Evolutionary conservation across 1,140 invertebrate genomes (phyloP), one percentile per base, ranked within the genome.

Genomic region (Leptonema lineaticorne): DNA sequence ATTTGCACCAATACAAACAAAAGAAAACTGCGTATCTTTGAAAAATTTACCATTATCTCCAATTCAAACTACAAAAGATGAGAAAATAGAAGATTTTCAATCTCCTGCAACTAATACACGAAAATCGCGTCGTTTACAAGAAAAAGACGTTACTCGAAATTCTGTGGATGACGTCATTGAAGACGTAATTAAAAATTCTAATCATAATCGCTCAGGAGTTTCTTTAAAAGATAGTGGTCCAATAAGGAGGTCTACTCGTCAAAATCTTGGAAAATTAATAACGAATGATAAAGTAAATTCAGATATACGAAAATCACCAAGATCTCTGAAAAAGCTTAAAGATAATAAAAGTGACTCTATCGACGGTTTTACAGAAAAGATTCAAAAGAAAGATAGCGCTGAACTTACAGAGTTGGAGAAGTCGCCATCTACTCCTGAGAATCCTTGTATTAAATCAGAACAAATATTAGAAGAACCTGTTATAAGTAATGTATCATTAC

Each of bases 121-220:
- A 30, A 95, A 94, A 77, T 94, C 92, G 0, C 85, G 90, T 63
- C 82, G 92, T 69, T 75, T 93, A 22, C 89, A 90, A 70, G 91
- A 93, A 76, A 90, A 90, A 76, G 91, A 92, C 76, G 86, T 85
- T 6, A 77, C 76, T 58, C 81, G 89, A 63, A 92, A 85, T 58
- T 90, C 90, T 0, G 85, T 93, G 0, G 92, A 94, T 78, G 92
- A 95, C 72, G 86, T 90, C 0, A 93, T 95, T 70, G 93, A 95
- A 67, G 92, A 95, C 74, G 91, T 93, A 1, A 86, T 93, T 0
- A 86, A 90, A 69, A 88, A 89, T 69, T 76, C 85, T 0, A 72
- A 75, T 8, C 75, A 76, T 63, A 68, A 65, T 28, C 77, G 74
- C 69, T 69, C 45, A 37, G 73, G 16, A 14, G 22, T 62, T 29